Conservation (phyloP, 2,113 vertebrate species). For the Apteryx mantelli region DNA sequence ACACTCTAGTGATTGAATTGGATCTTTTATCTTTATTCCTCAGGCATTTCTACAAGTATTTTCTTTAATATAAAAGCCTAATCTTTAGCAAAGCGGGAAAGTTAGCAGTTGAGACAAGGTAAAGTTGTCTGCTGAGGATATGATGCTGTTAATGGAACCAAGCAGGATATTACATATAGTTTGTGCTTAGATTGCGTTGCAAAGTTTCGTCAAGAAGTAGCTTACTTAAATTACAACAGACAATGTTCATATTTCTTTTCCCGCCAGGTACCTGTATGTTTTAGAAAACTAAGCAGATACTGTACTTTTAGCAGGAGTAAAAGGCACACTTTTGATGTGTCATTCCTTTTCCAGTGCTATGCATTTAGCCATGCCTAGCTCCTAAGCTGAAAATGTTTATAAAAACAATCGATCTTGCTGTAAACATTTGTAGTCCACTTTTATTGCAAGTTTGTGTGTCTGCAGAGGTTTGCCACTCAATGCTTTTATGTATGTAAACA, state of each 20-base stretch:
- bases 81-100: neutral
- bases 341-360: neutral
- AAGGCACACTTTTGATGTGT: neutral
- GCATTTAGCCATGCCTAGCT: neutral
- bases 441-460: neutral
- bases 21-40: neutral
- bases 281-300: neutral
- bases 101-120: neutral
- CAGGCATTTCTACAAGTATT: neutral
- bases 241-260: neutral
- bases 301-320: neutral
- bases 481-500: neutral
- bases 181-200: neutral
- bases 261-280: neutral
- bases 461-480: neutral
- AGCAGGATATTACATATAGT: rapidly evolving
- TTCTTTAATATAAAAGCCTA: neutral
- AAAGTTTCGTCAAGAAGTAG: neutral
- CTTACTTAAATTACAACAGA: neutral
- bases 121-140: neutral
- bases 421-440: neutral
- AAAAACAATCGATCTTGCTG: neutral
- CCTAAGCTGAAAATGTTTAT: neutral
- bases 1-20: neutral
- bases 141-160: neutral